These are phyloP conservation scores for Colletes latitarsis DNA, from an alignment of 1,140 invertebrate species.

Conservation along the genomic window DNA sequence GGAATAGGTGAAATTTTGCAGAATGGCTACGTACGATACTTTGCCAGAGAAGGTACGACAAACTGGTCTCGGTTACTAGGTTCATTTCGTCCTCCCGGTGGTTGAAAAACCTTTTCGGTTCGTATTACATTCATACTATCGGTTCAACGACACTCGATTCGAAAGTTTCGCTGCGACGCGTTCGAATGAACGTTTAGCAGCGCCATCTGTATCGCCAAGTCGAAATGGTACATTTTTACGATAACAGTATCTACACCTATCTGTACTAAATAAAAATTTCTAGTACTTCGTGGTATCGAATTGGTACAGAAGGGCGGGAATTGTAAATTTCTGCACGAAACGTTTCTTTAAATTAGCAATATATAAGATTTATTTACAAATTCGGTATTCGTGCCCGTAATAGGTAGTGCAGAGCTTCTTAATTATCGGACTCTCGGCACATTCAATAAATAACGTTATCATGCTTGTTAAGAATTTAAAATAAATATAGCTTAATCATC, in stretches of 20 bases:
- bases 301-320: background rate
- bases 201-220: background rate
- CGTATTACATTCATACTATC: conserved; percentile 31
- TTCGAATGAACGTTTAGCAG: background rate
- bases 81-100: background rate
- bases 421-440: conserved; percentile 50
- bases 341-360: conserved; percentile 48
- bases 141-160: background rate
- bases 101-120: background rate
- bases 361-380: conserved; percentile 72
- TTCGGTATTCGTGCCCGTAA: conserved; percentile 51
- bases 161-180: background rate
- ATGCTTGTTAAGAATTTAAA: conserved; percentile 66
- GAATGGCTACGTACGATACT: background rate
- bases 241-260: too few relatives aligned
- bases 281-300: too few relatives aligned
- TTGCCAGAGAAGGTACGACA: background rate
- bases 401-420: conserved; percentile 49
- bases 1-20: too few relatives aligned
- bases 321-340: background rate
- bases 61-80: background rate
- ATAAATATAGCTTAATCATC: conserved; percentile 68
- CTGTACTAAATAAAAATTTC: too few relatives aligned
- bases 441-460: conserved; percentile 73
- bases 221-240: too few relatives aligned